Percentiles rank a stretch among this genome's conserved stretches.
phyloP scores from a whole-genome alignment of 2,797 vertebrate genomes.

The Sebastes reedi region DNA sequence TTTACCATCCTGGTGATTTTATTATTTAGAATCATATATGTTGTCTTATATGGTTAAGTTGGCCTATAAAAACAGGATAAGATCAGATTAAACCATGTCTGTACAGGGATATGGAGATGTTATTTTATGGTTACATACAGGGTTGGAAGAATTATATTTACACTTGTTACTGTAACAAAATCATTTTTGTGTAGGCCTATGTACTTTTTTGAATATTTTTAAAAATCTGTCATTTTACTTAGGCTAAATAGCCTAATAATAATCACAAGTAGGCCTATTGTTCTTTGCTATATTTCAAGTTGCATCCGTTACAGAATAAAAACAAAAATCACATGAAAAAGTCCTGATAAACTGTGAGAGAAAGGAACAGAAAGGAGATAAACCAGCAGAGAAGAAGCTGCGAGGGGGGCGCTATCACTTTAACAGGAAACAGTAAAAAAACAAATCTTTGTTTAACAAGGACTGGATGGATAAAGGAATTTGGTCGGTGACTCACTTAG shows the following conservation, averaged over 20 bases:
- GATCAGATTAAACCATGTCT: not conserved
- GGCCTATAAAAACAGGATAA: not conserved
- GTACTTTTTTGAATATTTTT: not conserved
- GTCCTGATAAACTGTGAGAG: not conserved
- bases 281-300: not conserved
- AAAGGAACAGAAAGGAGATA: not conserved
- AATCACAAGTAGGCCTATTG: not conserved
- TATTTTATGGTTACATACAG: not conserved
- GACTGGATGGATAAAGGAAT: no score
- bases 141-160: not conserved
- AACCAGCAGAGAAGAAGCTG: not conserved
- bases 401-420: no score
- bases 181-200: not conserved
- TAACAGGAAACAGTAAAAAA: no score
- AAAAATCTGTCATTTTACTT: not conserved
- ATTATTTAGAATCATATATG: not conserved
- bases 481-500: no score
- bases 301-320: not conserved
- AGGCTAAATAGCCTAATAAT: not conserved
- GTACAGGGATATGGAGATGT: not conserved
- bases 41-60: not conserved
- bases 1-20: not conserved
- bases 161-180: not conserved
- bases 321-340: not conserved
- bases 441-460: no score